These are phyloP conservation scores for Anser cygnoides DNA, from an alignment of 2,113 vertebrate species.

Conservation along the genomic window DNA sequence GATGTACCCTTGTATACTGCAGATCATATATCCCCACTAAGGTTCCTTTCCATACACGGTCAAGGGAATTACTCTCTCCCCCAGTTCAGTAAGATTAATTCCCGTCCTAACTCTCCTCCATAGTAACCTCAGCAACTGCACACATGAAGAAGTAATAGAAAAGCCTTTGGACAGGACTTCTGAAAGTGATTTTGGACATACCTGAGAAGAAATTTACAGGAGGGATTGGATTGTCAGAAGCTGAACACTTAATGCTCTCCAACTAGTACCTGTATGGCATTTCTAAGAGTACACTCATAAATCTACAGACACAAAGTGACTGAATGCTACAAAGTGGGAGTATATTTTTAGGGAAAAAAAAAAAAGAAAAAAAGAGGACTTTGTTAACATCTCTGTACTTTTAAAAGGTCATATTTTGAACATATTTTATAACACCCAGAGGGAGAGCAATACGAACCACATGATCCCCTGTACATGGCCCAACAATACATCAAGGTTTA, in stretches of 20 bases:
- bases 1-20: not conserved
- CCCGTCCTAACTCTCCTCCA: fast-evolving
- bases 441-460: not conserved
- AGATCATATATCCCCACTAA: fast-evolving
- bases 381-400: not conserved
- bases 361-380: not conserved
- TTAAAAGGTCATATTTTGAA: not conserved
- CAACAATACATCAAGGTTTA: not conserved
- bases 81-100: not conserved
- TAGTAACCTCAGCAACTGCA: not conserved
- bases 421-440: not conserved
- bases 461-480: not conserved
- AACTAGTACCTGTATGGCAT: not conserved
- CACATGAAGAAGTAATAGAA: fast-evolving
- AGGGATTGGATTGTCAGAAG: not conserved
- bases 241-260: not conserved
- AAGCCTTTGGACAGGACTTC: not conserved
- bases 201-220: not conserved
- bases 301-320: too few species aligned
- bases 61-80: not conserved
- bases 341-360: not conserved
- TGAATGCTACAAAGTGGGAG: not conserved
- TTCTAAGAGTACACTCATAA: not conserved
- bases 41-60: not conserved
- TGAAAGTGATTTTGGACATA: not conserved